Percentiles rank a stretch among this genome's conserved stretches.
Conservation (phyloP, 2,797 vertebrate species). For the Synaphobranchus kaupii region DNA sequence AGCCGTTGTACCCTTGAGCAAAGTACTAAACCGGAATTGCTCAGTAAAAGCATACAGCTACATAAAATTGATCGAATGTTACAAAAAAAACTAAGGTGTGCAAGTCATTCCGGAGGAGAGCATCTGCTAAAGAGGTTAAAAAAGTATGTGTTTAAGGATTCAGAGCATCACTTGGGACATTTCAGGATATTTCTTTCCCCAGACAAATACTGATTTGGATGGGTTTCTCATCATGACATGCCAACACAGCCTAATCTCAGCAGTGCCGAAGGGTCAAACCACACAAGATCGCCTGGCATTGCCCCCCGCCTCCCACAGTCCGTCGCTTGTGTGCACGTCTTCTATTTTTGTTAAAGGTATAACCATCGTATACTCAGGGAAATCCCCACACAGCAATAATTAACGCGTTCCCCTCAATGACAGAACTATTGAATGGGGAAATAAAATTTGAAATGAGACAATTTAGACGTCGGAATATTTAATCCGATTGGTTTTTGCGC, state of each 20-base stretch:
- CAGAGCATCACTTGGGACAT: background rate
- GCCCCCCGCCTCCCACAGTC: no score
- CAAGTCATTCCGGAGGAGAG: background rate
- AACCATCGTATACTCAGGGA: no score
- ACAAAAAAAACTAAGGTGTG: background rate
- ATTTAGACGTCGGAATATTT: no score
- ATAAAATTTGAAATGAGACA: no score
- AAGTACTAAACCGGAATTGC: background rate
- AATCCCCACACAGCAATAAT: no score
- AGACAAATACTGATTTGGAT: background rate
- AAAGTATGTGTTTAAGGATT: background rate
- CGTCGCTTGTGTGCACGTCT: no score
- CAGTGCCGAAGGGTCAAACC: background rate
- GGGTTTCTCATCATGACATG: background rate
- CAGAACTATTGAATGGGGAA: no score
- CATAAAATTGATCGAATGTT: background rate
- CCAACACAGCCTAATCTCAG: background rate
- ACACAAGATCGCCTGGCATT: no score
- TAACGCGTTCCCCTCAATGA: no score
- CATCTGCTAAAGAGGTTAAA: background rate
- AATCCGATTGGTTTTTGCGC: no score
- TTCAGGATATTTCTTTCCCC: background rate
- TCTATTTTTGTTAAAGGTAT: no score
- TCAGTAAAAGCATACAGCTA: background rate
- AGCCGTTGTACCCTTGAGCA: background rate